Evolutionary conservation across 2,888 invertebrate genomes (phyloP), one percentile per base, ranked within the genome.

Genomic region (Chaitophorus viminalis): DNA sequence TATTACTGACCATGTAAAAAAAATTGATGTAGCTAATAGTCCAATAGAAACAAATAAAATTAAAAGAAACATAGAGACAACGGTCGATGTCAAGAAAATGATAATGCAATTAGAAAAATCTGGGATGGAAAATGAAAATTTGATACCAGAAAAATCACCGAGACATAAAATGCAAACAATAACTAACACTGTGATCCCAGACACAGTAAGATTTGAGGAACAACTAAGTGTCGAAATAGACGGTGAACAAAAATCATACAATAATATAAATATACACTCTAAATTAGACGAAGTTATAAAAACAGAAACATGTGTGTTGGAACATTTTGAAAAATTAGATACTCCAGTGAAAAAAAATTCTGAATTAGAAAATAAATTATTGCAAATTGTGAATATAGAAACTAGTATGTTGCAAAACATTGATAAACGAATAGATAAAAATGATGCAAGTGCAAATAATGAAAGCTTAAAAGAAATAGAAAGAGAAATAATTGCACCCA

Each of bases 351-450:
- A 82, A 39, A 88, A 75, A 6, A 79, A 72, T 36, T 75, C n/a
- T 14, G 88, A 83, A 3, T n/a, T 88, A 74, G 86, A 86, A 79
- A 65, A 54, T 39, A 88, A 89, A 78, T 74, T 89, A 82, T 60
- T 88, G 29, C 86, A 89, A 88, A 89, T 90, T 65, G 54, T 90
- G 36, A 89, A 84, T 65, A 87, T 85, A 65, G 89, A 89, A 89
- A 86, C 89, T 87, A 87, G 74, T 60, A 84, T 88, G 33, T 74
- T 90, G 29, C 70, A 83, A 65, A 89, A 68, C 46, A 83, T 90
- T 52, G 89, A 89, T 70, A 78, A 87, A 74, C 89, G 88, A 74
- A 82, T 88, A 46, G 89, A 81, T 2, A 81, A 54, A 72, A 54
- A 72, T 33, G 81, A 81, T 2, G 46, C 5, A 14, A 52, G 29